Evolutionary conservation across 2,113 vertebrate genomes (phyloP).

Genomic region (Callopanchax toddi): DNA sequence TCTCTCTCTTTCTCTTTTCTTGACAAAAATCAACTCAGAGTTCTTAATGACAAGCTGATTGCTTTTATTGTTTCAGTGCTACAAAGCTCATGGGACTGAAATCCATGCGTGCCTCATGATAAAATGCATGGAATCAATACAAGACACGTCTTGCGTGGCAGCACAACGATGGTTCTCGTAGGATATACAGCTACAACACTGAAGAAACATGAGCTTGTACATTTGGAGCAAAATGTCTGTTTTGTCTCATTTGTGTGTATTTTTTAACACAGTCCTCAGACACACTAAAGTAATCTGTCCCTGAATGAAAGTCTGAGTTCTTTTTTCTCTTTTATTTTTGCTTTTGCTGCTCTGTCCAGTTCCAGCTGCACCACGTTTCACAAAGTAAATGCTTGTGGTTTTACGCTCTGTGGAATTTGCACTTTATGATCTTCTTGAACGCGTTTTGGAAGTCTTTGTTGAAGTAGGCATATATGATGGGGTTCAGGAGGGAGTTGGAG

Average conservation of each 20-base stretch:
- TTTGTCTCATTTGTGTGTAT: slow-evolving; percentile 18
- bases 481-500: slow-evolving; percentile 97
- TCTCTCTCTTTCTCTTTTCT: background rate
- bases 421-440: slow-evolving; percentile 97
- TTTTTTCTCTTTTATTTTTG: slow-evolving; percentile 1
- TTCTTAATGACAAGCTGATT: slow-evolving; percentile 59
- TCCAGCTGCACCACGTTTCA: slow-evolving; percentile 14
- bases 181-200: slow-evolving; percentile 70
- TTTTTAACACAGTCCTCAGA: slow-evolving; percentile 25
- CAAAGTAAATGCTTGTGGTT: background rate
- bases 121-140: slow-evolving; percentile 69
- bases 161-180: slow-evolving; percentile 66
- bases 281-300: slow-evolving; percentile 50
- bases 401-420: slow-evolving; percentile 87
- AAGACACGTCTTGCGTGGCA: slow-evolving; percentile 68
- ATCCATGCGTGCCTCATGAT: slow-evolving; percentile 45
- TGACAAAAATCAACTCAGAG: slow-evolving; percentile 52
- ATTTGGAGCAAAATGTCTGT: slow-evolving; percentile 48
- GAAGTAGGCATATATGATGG: slow-evolving; percentile 98
- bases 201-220: slow-evolving; percentile 70
- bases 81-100: slow-evolving; percentile 69
- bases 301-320: slow-evolving; percentile 60
- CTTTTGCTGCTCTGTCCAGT: slow-evolving; percentile 26
- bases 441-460: slow-evolving; percentile 99
- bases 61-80: slow-evolving; percentile 76